These are phyloP conservation scores for Aphidoletes aphidimyza DNA, from an alignment of 2,888 invertebrate genomes.

Conservation along the genomic window DNA sequence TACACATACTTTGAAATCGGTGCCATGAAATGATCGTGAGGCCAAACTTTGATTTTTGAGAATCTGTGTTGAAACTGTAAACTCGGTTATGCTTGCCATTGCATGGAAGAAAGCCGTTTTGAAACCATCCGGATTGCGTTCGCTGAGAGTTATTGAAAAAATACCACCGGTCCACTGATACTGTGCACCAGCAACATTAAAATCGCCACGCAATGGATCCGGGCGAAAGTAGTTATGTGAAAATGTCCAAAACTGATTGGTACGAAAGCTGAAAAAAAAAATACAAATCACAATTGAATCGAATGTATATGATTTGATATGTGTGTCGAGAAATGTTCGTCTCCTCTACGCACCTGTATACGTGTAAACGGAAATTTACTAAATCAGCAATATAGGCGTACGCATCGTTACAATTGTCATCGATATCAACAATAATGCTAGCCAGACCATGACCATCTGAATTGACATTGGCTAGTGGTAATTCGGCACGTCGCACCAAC, in stretches of 20 bases:
- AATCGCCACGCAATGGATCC: slow-evolving; percentile 78
- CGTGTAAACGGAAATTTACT: slow-evolving; percentile 76
- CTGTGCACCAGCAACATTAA: slow-evolving; percentile 75
- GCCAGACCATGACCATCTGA: slow-evolving; percentile 76
- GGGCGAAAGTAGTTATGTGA: slow-evolving; percentile 70
- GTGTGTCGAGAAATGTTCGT: no score
- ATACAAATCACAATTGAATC: no score
- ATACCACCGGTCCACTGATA: slow-evolving; percentile 84
- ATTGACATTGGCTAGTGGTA: slow-evolving; percentile 68
- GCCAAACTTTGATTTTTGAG: slow-evolving; percentile 70
- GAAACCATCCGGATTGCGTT: slow-evolving; percentile 73
- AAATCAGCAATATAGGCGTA: slow-evolving; percentile 80
- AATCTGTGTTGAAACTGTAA: slow-evolving; percentile 74
- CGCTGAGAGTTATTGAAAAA: slow-evolving; percentile 78
- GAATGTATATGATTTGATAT: no score
- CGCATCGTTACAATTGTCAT: slow-evolving; percentile 78
- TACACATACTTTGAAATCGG: slow-evolving; percentile 68
- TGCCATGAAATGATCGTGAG: slow-evolving; percentile 68
- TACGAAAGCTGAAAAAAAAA: slow-evolving; percentile 39
- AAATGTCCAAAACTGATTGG: slow-evolving; percentile 28
- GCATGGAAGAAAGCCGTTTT: slow-evolving; percentile 70
- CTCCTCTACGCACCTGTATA: slow-evolving; percentile 69
- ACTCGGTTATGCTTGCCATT: slow-evolving; percentile 70
- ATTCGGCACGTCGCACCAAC: slow-evolving; percentile 72
- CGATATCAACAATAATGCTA: slow-evolving; percentile 75